Base-by-base conservation (phyloP, 1,140 invertebrate genomes). In the Sycobia sp. region DNA sequence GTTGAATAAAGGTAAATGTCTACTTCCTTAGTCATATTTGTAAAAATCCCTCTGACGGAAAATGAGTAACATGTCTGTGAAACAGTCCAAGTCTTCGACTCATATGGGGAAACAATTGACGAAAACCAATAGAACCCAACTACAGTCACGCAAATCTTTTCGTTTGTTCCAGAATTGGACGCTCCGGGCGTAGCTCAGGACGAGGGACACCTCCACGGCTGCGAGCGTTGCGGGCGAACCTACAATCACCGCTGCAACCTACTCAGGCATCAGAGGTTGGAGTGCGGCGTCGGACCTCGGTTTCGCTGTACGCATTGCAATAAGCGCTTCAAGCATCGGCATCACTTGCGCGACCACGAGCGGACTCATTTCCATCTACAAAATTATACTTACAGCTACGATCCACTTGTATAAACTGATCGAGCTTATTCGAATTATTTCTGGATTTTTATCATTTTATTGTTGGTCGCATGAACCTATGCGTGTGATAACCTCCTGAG, bases 251-350 rank as follows among this genome's bases (percentile, higher is more conserved):
- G 78, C 59, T 76, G 75, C 54, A 81, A 79, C 62, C 61, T 83
- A 27, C 72, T 73, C 25, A 71, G 82, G 23, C 84, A 85, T 62
- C 70, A 76, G 49, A 78, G 82, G 39, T 79, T 85, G 57, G 85
- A 86, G 59, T 87, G 86, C 62, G 84, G 84, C n/a, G 80, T 84
- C 14, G 76, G 77, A 10, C 84, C 84, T 2, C 76, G 80, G 69
- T 86, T 84, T 70, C 75, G 78, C 16, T 87, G 85, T 50, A 66
- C 67, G 1, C 71, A 74, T 34, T 86, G 84, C 69, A 74, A 76
- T 11, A 79, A 79, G 54, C 76, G 79, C 41, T 83, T 82, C 64
- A 84, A 82, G 62, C 84, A 86, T 69, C 80, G 80, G 10, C 78
- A 81, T 60, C 80, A 83, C 44, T 66, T 82, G 27, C 70, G 72